A percentile compares a stretch with the other conserved stretches of the same genome.
These are phyloP conservation scores for Porphyrio hochstetteri DNA, from an alignment of 2,113 vertebrate genomes.

Conservation along the genomic window DNA sequence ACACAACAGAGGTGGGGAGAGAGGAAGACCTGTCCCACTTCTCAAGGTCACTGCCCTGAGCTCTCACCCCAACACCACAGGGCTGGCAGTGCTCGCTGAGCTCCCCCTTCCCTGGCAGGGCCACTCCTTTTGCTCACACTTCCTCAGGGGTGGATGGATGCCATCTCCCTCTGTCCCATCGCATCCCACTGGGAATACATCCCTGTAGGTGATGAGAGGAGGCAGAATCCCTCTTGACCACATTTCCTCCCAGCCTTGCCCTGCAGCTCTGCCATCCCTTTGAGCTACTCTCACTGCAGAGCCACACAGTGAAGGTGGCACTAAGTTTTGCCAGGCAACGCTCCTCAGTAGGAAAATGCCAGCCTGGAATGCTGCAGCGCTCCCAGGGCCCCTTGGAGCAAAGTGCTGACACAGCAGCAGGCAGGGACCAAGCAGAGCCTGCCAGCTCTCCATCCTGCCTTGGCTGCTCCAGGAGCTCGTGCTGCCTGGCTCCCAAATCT, in stretches of 20 bases:
- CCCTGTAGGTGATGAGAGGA: not conserved
- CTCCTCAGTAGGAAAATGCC: not conserved
- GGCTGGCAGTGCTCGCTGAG: not conserved
- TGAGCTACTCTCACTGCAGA: rapidly evolving
- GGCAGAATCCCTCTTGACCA: not conserved
- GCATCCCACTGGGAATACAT: rapidly evolving
- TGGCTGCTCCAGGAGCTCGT: not conserved
- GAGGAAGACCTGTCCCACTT: not conserved
- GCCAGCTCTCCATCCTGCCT: not conserved
- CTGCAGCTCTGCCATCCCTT: not conserved
- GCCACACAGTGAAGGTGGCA: not conserved
- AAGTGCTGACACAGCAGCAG: not conserved
- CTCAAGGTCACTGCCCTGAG: not conserved
- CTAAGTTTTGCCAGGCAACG: rapidly evolving
- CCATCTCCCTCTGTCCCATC: not conserved
- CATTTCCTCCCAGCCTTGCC: not conserved
- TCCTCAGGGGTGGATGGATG: not conserved
- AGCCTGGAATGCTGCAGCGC: not conserved
- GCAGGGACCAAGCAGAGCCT: not conserved
- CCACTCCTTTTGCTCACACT: not conserved
- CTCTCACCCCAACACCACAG: rapidly evolving
- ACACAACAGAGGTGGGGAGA: not conserved
- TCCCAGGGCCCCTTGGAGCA: not conserved
- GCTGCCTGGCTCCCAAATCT: not conserved
- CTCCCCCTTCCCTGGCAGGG: not conserved